phyloP scores from a whole-genome alignment of 2,888 invertebrate species.

The Diplolepis rosae region DNA sequence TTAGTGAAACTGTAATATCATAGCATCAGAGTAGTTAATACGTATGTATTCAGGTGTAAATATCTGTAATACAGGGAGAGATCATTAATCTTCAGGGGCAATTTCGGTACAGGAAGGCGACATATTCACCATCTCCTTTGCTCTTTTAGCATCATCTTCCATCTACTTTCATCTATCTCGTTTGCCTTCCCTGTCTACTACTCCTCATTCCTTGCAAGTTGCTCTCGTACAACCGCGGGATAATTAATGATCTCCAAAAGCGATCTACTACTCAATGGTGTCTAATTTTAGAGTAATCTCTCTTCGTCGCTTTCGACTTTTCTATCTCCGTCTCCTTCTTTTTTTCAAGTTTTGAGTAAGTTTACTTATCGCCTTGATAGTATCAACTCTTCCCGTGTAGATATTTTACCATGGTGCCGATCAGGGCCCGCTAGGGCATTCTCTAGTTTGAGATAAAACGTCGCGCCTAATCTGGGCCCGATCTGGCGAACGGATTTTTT shows the following conservation, averaged over 20 bases:
- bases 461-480: no score
- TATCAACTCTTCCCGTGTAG: no score
- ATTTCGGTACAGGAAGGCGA: constrained; percentile 69
- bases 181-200: constrained; percentile 38
- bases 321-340: constrained; percentile 38
- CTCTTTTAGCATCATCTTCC: constrained; percentile 39
- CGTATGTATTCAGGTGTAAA: constrained; percentile 55
- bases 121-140: constrained; percentile 59
- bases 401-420: not conserved
- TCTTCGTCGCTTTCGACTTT: constrained; percentile 51
- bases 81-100: constrained; percentile 70
- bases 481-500: no score
- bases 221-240: constrained; percentile 60
- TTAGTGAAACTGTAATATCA: constrained; percentile 10
- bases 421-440: no score
- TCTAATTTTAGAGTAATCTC: constrained; percentile 66
- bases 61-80: constrained; percentile 62
- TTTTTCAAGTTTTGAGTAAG: not conserved
- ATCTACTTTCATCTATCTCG: constrained; percentile 36
- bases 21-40: constrained; percentile 4
- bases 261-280: constrained; percentile 67
- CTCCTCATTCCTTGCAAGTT: constrained; percentile 43
- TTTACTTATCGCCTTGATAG: not conserved
- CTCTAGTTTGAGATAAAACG: no score
- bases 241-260: constrained; percentile 71